phyloP scores from a whole-genome alignment of 64 coral and sea anemone species.

The Montipora capricornis region DNA sequence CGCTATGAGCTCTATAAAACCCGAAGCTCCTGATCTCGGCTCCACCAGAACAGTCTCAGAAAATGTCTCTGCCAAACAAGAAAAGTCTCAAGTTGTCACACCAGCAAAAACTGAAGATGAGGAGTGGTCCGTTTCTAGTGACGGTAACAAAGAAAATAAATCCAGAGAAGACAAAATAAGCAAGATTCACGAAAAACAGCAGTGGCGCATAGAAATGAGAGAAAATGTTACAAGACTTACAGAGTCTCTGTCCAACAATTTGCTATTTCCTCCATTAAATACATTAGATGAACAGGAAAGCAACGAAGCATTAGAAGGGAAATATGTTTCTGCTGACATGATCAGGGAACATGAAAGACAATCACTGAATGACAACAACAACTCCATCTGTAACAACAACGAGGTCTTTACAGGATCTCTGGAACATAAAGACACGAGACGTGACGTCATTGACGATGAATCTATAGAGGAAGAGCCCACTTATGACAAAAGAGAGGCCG shows the following conservation, averaged over 20 bases:
- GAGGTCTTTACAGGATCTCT: not conserved
- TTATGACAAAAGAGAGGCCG: constrained; percentile 12
- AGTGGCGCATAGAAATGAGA: not conserved
- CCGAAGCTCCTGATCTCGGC: not conserved
- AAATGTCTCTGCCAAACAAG: not conserved
- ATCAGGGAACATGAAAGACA: not conserved
- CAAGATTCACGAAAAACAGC: not conserved
- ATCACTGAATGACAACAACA: not conserved
- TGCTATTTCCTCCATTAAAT: not conserved
- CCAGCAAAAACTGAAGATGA: not conserved
- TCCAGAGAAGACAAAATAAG: not conserved
- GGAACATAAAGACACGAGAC: not conserved
- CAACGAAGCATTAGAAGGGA: not conserved
- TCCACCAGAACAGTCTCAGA: not conserved
- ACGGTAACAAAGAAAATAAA: too few relatives aligned
- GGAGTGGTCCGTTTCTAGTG: not conserved
- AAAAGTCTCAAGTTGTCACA: not conserved
- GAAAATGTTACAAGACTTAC: not conserved
- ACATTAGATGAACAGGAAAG: constrained; percentile 17
- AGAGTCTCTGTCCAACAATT: not conserved
- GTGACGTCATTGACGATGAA: not conserved
- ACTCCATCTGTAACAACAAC: not conserved
- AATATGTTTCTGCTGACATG: not conserved
- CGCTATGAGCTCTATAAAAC: constrained; percentile 40
- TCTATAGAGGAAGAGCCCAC: not conserved